Evolutionary conservation across 2,888 invertebrate genomes (phyloP), one percentile per base, ranked within the genome.

Genomic region (Aphidius colemani): DNA sequence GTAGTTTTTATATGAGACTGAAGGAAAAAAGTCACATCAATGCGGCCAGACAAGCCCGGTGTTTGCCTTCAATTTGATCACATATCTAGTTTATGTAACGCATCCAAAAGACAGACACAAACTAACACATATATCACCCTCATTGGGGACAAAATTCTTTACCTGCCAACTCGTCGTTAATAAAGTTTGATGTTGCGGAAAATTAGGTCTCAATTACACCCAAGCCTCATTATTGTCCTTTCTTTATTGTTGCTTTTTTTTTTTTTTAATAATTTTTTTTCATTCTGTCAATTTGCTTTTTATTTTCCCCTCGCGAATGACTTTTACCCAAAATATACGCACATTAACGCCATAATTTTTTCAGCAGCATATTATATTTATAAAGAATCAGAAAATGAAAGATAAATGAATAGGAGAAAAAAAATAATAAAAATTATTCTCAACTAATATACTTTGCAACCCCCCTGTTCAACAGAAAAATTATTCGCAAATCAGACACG

Each of bases 181-280:
- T 78, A 78, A 79, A 75, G 77, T 69, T 74, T 75, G 75, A 80
- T 78, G 78, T 78, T 70, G 76, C 78, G 79, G 76, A 78, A 81
- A 81, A 81, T 78, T 79, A 80, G 77, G 74, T 77, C 75, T 74
- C 77, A 78, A 74, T 76, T 75, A 71, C 69, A 67, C 67, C 63
- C 51, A 59, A 18, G 64, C 62, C 61, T 60, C 58, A 60, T 64
- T 60, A 59, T 60, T 44, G 50, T 63, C 41, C 43, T 44, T 44
- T 30, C 50, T 39, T 48, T 30, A 30, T 30, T 30, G 30, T 30
- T 30, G 30, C 30, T 30, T 30, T 30, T 30, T 30, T 30, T 30
- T 30, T 30, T 30, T 5, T 30, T 30, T 30, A 2, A 2, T 18
- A 13, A 30, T 30, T 30, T 30, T 30, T 30, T 30, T 30, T 30